phyloP scores from a whole-genome alignment of 2,888 invertebrate genomes.

The Drosophila atroscutellata region DNA sequence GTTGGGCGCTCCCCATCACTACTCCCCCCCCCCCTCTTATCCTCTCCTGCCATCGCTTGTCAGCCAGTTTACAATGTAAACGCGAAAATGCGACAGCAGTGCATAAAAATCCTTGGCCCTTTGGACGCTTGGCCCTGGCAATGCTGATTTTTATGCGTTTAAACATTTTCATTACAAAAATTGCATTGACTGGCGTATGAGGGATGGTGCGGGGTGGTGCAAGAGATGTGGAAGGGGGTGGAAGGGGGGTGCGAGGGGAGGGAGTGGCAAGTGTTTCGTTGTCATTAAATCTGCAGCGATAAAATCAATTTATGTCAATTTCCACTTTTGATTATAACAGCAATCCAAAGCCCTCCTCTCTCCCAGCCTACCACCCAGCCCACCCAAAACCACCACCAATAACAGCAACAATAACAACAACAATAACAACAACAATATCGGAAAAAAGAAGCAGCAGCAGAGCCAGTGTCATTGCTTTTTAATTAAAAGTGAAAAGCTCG shows the following conservation, averaged over 20 bases:
- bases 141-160: constrained; percentile 76
- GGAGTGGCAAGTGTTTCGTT: constrained; percentile 68
- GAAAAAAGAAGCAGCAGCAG: constrained; percentile 6
- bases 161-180: constrained; percentile 81
- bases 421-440: constrained; percentile 5
- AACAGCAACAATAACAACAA: constrained; percentile 29
- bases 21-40: not conserved
- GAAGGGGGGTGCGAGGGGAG: not conserved
- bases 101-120: constrained; percentile 76
- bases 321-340: constrained; percentile 73
- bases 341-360: constrained; percentile 1
- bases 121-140: constrained; percentile 27
- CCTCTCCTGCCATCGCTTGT: constrained; percentile 53
- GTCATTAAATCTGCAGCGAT: constrained; percentile 80
- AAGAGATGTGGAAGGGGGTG: not conserved
- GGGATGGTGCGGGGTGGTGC: not conserved
- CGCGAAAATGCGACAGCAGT: constrained; percentile 81
- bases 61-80: constrained; percentile 81
- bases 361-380: too few species aligned
- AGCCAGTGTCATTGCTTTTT: constrained; percentile 71
- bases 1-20: constrained; percentile 39
- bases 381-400: constrained; percentile 26
- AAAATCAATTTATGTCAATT: constrained; percentile 79
- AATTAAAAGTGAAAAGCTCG: constrained; percentile 76
- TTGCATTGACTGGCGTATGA: constrained; percentile 62